Conservation (phyloP, 2,888 invertebrate species). For the Poecilus cupreus region DNA sequence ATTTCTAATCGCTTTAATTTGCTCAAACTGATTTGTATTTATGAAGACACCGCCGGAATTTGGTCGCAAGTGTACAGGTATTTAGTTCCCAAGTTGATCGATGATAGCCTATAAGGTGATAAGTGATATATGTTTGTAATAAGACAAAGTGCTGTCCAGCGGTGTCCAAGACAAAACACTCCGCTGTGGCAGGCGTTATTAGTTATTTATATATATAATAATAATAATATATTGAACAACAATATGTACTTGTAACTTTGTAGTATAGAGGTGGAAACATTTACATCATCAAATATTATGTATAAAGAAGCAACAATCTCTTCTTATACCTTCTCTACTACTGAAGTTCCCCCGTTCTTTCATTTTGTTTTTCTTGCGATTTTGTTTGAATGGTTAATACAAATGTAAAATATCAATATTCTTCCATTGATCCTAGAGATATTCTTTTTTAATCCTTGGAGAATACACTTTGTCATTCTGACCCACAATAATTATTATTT, state of each 20-base stretch:
- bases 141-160: slow-evolving; percentile 58
- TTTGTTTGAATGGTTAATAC: too few relatives aligned
- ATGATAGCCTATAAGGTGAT: slow-evolving; percentile 58
- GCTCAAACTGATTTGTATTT: slow-evolving; percentile 58
- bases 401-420: too few relatives aligned
- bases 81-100: slow-evolving; percentile 52
- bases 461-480: too few relatives aligned
- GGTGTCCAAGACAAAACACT: slow-evolving; percentile 59
- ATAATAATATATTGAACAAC: slow-evolving; percentile 51
- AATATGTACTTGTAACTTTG: slow-evolving; percentile 57
- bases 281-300: slow-evolving; percentile 59
- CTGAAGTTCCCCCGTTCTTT: neutral
- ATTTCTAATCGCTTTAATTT: slow-evolving; percentile 58
- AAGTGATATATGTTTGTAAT: slow-evolving; percentile 58
- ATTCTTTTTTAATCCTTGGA: too few relatives aligned
- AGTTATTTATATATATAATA: slow-evolving; percentile 56
- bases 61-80: slow-evolving; percentile 56
- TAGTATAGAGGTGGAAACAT: slow-evolving; percentile 56
- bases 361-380: neutral
- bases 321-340: slow-evolving; percentile 6
- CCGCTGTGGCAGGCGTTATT: slow-evolving; percentile 58
- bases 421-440: too few relatives aligned
- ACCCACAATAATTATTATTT: too few relatives aligned
- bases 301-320: slow-evolving; percentile 49
- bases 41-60: slow-evolving; percentile 59